Evolutionary conservation across 2,797 vertebrate species (phyloP).

Genomic region (Pipistrellus kuhlii): DNA sequence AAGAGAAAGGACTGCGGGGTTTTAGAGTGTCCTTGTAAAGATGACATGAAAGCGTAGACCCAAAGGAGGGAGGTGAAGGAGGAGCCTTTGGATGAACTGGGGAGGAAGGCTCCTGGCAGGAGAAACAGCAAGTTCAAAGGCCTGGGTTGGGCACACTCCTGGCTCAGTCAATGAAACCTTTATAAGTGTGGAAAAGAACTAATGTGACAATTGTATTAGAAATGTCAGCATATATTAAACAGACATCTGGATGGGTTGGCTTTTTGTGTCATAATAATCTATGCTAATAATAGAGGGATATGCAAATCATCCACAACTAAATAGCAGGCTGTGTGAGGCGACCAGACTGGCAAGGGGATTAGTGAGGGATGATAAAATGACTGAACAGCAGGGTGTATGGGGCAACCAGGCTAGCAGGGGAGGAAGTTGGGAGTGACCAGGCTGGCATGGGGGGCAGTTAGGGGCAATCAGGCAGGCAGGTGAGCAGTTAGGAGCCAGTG

Average conservation of each 20-base stretch:
- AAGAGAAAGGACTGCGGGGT: not conserved
- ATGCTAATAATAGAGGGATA: too few relatives aligned
- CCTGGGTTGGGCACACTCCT: not conserved
- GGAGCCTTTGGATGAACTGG: not conserved
- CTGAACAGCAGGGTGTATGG: too few relatives aligned
- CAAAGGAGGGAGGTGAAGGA: not conserved
- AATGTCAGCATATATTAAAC: not conserved
- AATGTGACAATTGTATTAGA: not conserved
- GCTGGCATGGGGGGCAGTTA: too few relatives aligned
- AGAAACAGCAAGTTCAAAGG: not conserved
- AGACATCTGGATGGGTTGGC: not conserved
- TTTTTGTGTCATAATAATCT: not conserved
- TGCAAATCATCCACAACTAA: too few relatives aligned
- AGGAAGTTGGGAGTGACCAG: too few relatives aligned
- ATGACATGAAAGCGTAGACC: not conserved
- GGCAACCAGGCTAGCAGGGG: too few relatives aligned
- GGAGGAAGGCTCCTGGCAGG: not conserved
- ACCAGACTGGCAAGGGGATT: too few relatives aligned
- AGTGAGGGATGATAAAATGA: too few relatives aligned
- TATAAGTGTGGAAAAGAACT: not conserved
- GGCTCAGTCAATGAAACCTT: not conserved
- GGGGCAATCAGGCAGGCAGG: too few relatives aligned
- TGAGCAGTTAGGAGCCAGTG: too few relatives aligned
- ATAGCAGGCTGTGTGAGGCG: too few relatives aligned
- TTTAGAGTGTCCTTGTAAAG: not conserved